phyloP scores from a whole-genome alignment of 2,113 vertebrate species.

The Prochilodus magdalenae region DNA sequence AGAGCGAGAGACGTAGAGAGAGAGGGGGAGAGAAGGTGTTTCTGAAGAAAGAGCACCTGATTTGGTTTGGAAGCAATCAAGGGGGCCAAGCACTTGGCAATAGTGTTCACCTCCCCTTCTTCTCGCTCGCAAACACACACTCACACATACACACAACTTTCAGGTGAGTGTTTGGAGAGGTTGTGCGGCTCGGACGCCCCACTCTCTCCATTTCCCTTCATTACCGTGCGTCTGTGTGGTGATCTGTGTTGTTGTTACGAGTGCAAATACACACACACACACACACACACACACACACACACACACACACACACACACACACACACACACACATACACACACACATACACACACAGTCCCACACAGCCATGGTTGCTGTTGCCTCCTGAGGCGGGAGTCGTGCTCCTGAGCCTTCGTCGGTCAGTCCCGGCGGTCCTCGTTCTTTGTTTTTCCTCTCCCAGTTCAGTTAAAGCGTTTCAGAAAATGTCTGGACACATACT shows the following conservation, averaged over 20 bases:
- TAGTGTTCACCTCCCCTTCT: not conserved
- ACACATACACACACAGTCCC: slow-evolving; percentile 19
- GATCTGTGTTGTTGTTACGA: not conserved
- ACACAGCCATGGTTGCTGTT: slow-evolving; percentile 11
- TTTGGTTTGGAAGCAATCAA: slow-evolving; percentile 47
- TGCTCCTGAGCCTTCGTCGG: not conserved
- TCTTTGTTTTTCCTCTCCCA: not conserved
- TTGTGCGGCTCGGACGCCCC: not conserved
- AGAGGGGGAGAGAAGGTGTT: slow-evolving; percentile 1
- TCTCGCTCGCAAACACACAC: slow-evolving; percentile 14
- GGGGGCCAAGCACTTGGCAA: slow-evolving; percentile 35
- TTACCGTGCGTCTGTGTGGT: not conserved
- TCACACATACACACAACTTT: slow-evolving; percentile 33
- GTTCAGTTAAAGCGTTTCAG: slow-evolving; percentile 72
- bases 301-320: slow-evolving; percentile 32
- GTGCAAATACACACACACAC: slow-evolving; percentile 28
- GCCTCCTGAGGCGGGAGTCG: not conserved
- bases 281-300: slow-evolving; percentile 35
- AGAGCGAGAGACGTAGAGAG: not conserved
- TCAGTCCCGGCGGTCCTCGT: not conserved
- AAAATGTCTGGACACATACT: slow-evolving; percentile 90
- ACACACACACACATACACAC: slow-evolving; percentile 21
- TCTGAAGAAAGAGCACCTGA: slow-evolving; percentile 52
- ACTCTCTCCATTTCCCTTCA: not conserved
- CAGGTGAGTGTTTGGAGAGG: slow-evolving; percentile 24